A percentile compares a stretch with the other conserved stretches of the same genome.
These are phyloP conservation scores for Drymodes brunneopygia DNA, from an alignment of 2,113 vertebrate genomes.

Conservation along the genomic window DNA sequence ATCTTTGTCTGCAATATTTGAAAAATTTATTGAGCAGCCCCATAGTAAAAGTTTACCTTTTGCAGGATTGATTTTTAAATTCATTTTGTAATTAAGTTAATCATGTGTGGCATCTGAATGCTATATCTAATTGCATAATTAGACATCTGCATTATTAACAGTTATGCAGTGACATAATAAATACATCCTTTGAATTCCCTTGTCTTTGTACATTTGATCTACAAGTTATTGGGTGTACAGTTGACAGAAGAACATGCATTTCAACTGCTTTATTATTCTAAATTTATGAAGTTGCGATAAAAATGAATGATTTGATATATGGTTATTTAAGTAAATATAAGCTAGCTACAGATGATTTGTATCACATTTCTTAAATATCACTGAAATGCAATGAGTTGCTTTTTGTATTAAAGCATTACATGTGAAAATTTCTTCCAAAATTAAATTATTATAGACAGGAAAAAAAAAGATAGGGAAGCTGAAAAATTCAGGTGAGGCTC, in stretches of 20 bases:
- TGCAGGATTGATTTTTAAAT: slow-evolving; percentile 29
- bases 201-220: background rate
- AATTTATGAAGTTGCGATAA: background rate
- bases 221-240: background rate
- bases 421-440: background rate
- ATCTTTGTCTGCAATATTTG: background rate
- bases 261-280: background rate
- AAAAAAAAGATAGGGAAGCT: background rate
- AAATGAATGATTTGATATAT: background rate
- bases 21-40: background rate
- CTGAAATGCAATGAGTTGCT: background rate
- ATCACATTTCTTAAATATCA: background rate
- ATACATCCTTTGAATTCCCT: slow-evolving; percentile 7
- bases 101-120: slow-evolving; percentile 38
- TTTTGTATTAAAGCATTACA: background rate
- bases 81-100: slow-evolving; percentile 57
- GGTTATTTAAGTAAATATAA: background rate
- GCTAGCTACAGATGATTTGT: background rate
- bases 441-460: background rate
- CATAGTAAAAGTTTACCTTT: slow-evolving; percentile 32
- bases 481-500: background rate
- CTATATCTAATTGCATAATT: slow-evolving; percentile 61
- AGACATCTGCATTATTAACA: slow-evolving; percentile 52
- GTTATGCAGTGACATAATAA: slow-evolving; percentile 35
- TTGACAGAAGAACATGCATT: background rate